Evolutionary conservation across 1,140 invertebrate genomes (phyloP).

Genomic region (Telenomus remus): DNA sequence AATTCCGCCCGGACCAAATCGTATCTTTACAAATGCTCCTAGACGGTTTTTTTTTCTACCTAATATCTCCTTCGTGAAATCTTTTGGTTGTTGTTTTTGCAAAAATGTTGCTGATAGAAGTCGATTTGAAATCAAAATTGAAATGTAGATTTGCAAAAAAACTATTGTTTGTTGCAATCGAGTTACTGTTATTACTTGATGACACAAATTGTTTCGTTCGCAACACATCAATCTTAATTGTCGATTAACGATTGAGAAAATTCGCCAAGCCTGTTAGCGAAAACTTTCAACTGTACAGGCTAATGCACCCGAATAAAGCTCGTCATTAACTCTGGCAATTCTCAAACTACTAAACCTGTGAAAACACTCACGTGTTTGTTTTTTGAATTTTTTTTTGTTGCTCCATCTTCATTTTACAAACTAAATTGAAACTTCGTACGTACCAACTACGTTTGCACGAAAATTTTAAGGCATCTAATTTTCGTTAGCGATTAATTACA

Average conservation of each 20-base stretch:
- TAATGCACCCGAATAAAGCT: slow-evolving; percentile 35
- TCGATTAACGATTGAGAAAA: slow-evolving; percentile 20
- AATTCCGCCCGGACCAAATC: slow-evolving; percentile 3
- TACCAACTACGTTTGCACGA: neutral
- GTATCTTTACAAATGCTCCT: no score
- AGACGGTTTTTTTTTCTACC: neutral
- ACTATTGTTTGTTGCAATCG: no score
- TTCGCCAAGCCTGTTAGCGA: slow-evolving; percentile 16
- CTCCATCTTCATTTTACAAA: no score
- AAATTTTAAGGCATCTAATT: neutral
- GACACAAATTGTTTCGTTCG: no score
- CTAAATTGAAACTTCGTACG: no score
- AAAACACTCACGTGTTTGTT: no score
- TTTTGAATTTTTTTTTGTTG: neutral
- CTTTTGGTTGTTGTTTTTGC: no score
- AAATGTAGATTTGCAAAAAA: no score
- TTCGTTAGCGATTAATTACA: slow-evolving; percentile 14
- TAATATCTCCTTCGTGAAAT: neutral
- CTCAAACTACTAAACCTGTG: no score
- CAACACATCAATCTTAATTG: slow-evolving; percentile 7
- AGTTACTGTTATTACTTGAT: no score
- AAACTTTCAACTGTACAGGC: slow-evolving; percentile 40
- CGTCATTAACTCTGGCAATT: slow-evolving; percentile 15
- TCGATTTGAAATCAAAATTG: no score
- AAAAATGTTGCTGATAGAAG: no score